phyloP scores from a whole-genome alignment of 2,797 vertebrate species.

The Poeciliopsis infans region DNA sequence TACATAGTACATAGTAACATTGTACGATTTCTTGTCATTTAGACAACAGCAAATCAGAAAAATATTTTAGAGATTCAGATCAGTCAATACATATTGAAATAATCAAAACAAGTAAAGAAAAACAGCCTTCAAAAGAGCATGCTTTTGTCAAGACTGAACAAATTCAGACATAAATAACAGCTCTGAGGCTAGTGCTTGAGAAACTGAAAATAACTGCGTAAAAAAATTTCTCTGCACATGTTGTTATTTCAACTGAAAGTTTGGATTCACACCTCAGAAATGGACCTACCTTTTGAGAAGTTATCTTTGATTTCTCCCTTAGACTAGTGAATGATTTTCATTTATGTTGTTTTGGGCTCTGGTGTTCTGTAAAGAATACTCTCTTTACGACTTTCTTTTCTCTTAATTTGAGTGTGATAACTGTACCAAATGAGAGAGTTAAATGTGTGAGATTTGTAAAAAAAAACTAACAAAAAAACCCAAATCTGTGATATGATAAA shows the following conservation, averaged over 20 bases:
- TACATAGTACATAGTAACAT: background rate
- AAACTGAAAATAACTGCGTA: background rate
- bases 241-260: background rate
- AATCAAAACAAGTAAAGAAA: background rate
- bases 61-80: background rate
- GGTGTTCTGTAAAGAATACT: too few species aligned
- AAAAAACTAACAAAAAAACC: background rate
- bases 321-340: background rate
- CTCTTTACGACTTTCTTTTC: background rate
- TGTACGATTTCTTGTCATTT: background rate
- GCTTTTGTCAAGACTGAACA: background rate
- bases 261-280: background rate
- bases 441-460: background rate
- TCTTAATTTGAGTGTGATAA: background rate
- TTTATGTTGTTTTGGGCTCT: background rate
- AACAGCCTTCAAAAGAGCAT: background rate
- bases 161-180: too few species aligned
- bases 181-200: too few species aligned
- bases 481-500: background rate
- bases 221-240: background rate
- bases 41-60: background rate
- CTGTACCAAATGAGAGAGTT: background rate
- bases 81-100: background rate
- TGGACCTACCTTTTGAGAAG: background rate
- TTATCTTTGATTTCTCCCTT: background rate